A percentile compares a stretch with the other conserved stretches of the same genome.
Conservation (phyloP, 2,888 invertebrate species). For the Macropis europaea region DNA sequence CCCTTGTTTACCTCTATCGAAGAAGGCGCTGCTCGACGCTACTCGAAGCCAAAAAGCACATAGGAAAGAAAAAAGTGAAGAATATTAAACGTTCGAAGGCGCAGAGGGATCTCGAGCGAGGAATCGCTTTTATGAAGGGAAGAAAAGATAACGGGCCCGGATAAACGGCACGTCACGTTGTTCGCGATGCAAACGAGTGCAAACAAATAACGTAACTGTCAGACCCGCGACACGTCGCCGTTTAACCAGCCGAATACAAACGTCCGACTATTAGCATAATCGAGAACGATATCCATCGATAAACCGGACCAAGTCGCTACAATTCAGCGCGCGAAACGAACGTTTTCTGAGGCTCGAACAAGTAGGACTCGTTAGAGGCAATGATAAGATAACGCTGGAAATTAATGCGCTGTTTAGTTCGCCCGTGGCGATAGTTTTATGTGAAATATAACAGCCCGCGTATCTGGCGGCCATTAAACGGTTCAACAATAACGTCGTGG, state of each 20-base stretch:
- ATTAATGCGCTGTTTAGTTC: conserved; percentile 39
- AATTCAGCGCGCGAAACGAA: conserved; percentile 22
- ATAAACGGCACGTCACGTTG: conserved; percentile 28
- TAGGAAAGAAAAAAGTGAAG: background rate
- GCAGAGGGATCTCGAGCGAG: background rate
- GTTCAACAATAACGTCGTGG: conserved; percentile 1
- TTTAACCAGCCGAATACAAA: conserved; percentile 32
- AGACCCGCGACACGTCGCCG: conserved; percentile 28
- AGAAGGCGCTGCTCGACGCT: background rate
- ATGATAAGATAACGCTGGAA: conserved; percentile 46
- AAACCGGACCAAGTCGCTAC: conserved; percentile 34
- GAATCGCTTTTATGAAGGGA: conserved; percentile 1
- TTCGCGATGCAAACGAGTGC: conserved; percentile 45
- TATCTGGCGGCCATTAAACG: conserved; percentile 35
- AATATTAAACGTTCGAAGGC: background rate
- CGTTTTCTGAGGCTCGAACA: conserved; percentile 38
- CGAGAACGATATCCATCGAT: conserved; percentile 53
- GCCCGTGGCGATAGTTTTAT: conserved; percentile 29
- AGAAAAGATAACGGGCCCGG: background rate
- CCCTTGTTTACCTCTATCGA: conserved; percentile 9
- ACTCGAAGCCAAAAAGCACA: background rate
- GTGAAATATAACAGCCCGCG: conserved; percentile 26
- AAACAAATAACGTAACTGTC: conserved; percentile 50
- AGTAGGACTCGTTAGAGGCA: conserved; percentile 44
- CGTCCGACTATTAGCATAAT: conserved; percentile 54